These are phyloP conservation scores for Mythimna lalbum DNA, from an alignment of 2,888 invertebrate species.

Conservation along the genomic window DNA sequence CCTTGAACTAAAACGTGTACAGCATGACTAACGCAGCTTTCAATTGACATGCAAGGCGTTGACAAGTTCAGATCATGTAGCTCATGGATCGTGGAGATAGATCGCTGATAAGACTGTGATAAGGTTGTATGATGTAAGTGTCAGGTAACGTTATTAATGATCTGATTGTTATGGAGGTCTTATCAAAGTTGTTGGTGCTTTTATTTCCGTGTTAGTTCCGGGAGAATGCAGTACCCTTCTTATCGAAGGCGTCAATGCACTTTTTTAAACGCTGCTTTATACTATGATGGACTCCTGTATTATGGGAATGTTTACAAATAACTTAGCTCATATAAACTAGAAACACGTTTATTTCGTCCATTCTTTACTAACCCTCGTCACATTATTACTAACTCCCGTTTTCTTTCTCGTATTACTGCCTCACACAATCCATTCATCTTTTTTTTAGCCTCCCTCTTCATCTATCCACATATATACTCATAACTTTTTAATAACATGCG, in stretches of 20 bases:
- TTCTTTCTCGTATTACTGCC: not conserved
- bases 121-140: constrained; percentile 45
- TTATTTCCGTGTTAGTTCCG: constrained; percentile 42
- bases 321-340: no score
- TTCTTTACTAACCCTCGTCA: not conserved
- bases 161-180: constrained; percentile 25
- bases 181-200: not conserved
- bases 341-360: no score
- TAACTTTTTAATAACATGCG: not conserved
- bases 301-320: no score
- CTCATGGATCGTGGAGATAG: constrained; percentile 34
- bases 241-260: not conserved
- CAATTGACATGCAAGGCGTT: constrained; percentile 41
- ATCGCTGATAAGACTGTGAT: constrained; percentile 45
- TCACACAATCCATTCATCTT: not conserved
- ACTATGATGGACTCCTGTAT: no score
- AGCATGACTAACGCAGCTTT: constrained; percentile 18
- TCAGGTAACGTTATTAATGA: constrained; percentile 30
- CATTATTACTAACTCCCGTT: not conserved
- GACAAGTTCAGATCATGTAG: constrained; percentile 43
- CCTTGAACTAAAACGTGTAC: constrained; percentile 21
- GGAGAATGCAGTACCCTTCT: not conserved
- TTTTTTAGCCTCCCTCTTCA: no score
- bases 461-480: no score
- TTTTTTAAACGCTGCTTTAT: no score